These are phyloP conservation scores for Trididemnum clinides DNA, from an alignment of 23 tunicate species.

Conservation along the genomic window DNA sequence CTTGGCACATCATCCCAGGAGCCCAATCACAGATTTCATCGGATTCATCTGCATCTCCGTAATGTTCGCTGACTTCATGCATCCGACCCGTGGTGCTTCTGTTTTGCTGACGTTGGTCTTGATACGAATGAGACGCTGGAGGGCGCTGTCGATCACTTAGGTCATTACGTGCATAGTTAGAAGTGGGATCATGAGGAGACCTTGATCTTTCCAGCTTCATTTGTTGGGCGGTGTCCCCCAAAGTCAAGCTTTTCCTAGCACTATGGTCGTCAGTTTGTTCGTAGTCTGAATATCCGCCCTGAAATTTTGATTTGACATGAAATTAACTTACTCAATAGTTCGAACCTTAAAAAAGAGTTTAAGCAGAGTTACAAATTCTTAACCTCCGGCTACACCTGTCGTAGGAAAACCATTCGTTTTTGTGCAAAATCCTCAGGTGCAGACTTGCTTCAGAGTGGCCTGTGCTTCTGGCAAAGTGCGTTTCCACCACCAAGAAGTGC, in stretches of 20 bases:
- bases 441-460: too few relatives aligned
- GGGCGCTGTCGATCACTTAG: not conserved
- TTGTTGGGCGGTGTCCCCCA: slow-evolving; percentile 38
- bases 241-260: not conserved
- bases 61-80: too few relatives aligned
- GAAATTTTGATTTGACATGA: too few relatives aligned
- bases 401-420: too few relatives aligned
- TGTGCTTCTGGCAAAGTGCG: too few relatives aligned
- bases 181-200: not conserved
- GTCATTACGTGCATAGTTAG: not conserved
- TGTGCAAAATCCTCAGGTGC: too few relatives aligned
- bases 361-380: too few relatives aligned
- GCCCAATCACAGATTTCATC: not conserved
- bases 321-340: too few relatives aligned
- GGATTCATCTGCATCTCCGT: too few relatives aligned
- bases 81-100: not conserved
- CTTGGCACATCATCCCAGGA: slow-evolving; percentile 41
- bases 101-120: slow-evolving; percentile 25
- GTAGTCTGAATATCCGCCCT: not conserved
- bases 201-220: not conserved
- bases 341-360: too few relatives aligned
- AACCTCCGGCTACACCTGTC: too few relatives aligned
- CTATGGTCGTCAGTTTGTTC: not conserved
- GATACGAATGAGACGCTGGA: slow-evolving; percentile 28
- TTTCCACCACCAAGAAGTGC: too few relatives aligned